Evolutionary conservation across 2,888 invertebrate species (phyloP), one percentile per base, ranked within the genome.

Genomic region (Eupithecia centaureata): DNA sequence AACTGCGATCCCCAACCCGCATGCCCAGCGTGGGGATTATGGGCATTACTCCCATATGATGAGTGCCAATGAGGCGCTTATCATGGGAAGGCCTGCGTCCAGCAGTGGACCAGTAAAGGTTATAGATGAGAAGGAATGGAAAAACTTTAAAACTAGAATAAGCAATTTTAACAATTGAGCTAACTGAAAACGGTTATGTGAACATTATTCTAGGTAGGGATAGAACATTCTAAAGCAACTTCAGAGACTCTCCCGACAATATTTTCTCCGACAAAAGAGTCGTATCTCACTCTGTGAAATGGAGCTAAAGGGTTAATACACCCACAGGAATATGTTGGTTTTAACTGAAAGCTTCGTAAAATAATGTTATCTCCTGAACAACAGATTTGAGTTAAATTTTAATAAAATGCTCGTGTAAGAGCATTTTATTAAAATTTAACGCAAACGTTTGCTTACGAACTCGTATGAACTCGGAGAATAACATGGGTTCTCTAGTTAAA

Each of bases 391-490:
- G n/a, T n/a, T n/a, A n/a, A n/a, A n/a, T n/a, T n/a, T n/a, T n/a
- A n/a, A n/a, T n/a, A n/a, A n/a, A n/a, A n/a, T n/a, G n/a, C n/a
- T n/a, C n/a, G n/a, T n/a, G 33, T 57, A 30, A 52, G 27, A 51
- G 22, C 30, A 56, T 61, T 61, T 67, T 61, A 70, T 67, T 70
- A 70, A 63, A 63, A 57, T 60, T 38, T 13, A 65, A 66, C 28
- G 35, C 22, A 51, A 61, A 61, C 38, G 35, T 22, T 54, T 54
- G 54, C 28, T 54, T n/a, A 54, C 30, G 54, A 54, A 54, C 54
- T 54, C 42, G 3, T 1, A 22, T 47, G 54, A 25, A 27, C 52
- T 2, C 5, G 18, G 27, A 15, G 52, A 27, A 27, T 52, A 52
- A 10, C 13, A 12, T 27, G 13, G 51, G 12, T 22, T 4, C 22